Percentiles rank a stretch among this genome's conserved stretches.
These are phyloP conservation scores for Tetragnatha montana DNA, from an alignment of 2,888 invertebrate species.

Conservation along the genomic window DNA sequence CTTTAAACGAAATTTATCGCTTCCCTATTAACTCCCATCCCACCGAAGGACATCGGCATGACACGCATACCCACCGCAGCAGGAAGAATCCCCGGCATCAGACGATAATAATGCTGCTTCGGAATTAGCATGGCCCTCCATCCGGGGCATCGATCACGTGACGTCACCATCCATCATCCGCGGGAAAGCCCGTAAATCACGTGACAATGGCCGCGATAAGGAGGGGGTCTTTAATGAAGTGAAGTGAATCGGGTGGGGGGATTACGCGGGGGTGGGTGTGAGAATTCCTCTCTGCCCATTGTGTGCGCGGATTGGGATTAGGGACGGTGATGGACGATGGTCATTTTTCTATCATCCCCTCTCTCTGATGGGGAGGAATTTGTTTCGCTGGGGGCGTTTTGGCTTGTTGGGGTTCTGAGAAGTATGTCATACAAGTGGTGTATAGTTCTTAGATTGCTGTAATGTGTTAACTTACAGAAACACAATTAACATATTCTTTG, in stretches of 20 bases:
- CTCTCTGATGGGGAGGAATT: no score
- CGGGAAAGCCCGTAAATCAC: conserved; percentile 62
- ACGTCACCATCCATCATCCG: conserved; percentile 64
- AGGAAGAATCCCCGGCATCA: conserved; percentile 23
- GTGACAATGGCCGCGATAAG: conserved; percentile 60
- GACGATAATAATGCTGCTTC: conserved; percentile 7
- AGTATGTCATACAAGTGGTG: no score
- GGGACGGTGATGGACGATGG: not conserved
- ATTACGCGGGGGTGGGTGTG: conserved; percentile 17
- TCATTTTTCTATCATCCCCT: not conserved
- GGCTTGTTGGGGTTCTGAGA: no score
- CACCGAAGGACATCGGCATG: conserved; percentile 15
- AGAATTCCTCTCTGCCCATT: not conserved
- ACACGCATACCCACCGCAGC: conserved; percentile 3
- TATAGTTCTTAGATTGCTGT: no score
- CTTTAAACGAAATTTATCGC: not conserved
- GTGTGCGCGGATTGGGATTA: not conserved
- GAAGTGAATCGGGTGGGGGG: conserved; percentile 29
- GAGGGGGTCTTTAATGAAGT: conserved; percentile 65
- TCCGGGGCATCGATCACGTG: conserved; percentile 62
- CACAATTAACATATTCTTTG: no score
- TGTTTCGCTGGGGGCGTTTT: no score
- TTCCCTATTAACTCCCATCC: not conserved
- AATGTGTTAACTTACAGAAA: no score
- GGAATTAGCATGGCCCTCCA: conserved; percentile 53